phyloP scores from a whole-genome alignment of 2,888 invertebrate species.

The Bedellia somnulentella region DNA sequence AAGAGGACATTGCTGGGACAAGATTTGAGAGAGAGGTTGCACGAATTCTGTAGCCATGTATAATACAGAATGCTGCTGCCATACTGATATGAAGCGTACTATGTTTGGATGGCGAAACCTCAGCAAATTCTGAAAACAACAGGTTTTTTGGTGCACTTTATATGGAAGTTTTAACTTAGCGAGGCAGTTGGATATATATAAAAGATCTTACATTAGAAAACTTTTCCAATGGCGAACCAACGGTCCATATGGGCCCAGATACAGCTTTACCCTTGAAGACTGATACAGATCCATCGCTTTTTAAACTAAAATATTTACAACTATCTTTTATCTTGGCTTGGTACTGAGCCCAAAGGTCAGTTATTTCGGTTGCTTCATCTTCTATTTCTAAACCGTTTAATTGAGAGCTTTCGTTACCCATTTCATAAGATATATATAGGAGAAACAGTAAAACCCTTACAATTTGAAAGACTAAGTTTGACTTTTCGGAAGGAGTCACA shows the following conservation, averaged over 20 bases:
- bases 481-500: too few relatives aligned
- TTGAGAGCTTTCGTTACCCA: slow-evolving; percentile 80
- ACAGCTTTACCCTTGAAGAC: slow-evolving; percentile 76
- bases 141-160: too few relatives aligned
- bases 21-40: slow-evolving; percentile 69
- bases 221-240: slow-evolving; percentile 72
- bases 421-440: slow-evolving; percentile 22
- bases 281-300: slow-evolving; percentile 65
- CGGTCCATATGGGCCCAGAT: slow-evolving; percentile 64
- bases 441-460: neutral
- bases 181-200: too few relatives aligned
- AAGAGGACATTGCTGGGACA: slow-evolving; percentile 68
- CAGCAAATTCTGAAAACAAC: slow-evolving; percentile 79
- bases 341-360: slow-evolving; percentile 78
- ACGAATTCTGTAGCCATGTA: slow-evolving; percentile 83
- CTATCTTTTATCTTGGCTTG: slow-evolving; percentile 63
- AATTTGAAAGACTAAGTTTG: too few relatives aligned
- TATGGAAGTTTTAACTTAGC: too few relatives aligned
- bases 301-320: slow-evolving; percentile 52
- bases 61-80: slow-evolving; percentile 74
- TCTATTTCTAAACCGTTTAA: slow-evolving; percentile 73
- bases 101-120: slow-evolving; percentile 87
- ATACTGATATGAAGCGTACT: slow-evolving; percentile 78
- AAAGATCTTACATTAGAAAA: slow-evolving; percentile 72
- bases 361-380: slow-evolving; percentile 73